Conservation (phyloP, 2,888 invertebrate species). For the Cacoxenus indagator region DNA sequence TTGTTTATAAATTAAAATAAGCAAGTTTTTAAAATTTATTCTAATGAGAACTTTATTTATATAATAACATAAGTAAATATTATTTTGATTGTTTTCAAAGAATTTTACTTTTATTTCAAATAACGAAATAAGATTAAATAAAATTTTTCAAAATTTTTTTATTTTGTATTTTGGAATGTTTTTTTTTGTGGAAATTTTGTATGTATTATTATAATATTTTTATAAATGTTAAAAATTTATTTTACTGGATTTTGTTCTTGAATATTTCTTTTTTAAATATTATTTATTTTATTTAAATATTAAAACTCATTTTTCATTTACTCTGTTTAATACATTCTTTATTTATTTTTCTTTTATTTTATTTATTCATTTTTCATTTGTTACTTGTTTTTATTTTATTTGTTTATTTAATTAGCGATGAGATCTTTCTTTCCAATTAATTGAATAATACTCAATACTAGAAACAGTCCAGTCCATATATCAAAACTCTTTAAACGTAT, state of each 20-base stretch:
- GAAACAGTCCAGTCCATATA: neutral
- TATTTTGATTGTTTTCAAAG: too few relatives aligned
- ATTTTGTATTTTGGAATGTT: conserved; percentile 6
- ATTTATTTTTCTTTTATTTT: conserved; percentile 23
- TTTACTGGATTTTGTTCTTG: neutral
- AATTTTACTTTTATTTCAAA: too few relatives aligned
- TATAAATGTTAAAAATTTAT: conserved; percentile 17
- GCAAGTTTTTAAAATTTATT: too few relatives aligned
- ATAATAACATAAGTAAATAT: too few relatives aligned
- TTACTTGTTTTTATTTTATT: conserved; percentile 16
- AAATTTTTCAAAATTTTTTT: conserved; percentile 3
- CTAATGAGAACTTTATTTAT: too few relatives aligned
- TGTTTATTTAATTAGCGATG: neutral
- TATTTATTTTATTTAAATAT: conserved; percentile 23
- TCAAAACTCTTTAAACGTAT: neutral
- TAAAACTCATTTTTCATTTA: conserved; percentile 24
- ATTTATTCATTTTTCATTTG: conserved; percentile 12
- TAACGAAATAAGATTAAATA: neutral
- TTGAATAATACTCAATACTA: neutral
- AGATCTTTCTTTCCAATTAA: neutral
- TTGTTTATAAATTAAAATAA: too few relatives aligned
- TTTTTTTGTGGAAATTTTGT: conserved; percentile 16
- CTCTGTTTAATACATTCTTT: conserved; percentile 4
- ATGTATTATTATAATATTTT: conserved; percentile 22
- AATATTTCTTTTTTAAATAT: conserved; percentile 26